Percentiles rank a stretch among this genome's conserved stretches.
These are phyloP conservation scores for Diabrotica undecimpunctata DNA, from an alignment of 1,140 invertebrate genomes.

Conservation along the genomic window DNA sequence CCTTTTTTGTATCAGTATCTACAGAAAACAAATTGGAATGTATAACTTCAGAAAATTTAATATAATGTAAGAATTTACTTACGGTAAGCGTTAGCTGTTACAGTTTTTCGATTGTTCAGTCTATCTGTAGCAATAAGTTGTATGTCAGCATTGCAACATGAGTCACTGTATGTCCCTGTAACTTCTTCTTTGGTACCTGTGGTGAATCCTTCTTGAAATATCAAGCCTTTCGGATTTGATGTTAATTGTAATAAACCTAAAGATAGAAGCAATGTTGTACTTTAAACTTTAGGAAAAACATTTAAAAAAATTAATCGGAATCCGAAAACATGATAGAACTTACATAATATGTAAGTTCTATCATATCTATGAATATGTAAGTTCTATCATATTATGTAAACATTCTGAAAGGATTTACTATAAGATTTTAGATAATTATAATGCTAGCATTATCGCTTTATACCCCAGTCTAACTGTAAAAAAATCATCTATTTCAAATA, in stretches of 20 bases:
- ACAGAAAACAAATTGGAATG: no score
- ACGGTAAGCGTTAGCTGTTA: conserved; percentile 50
- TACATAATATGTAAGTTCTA: conserved; percentile 5
- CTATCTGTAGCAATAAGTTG: conserved; percentile 49
- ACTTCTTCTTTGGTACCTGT: conserved; percentile 50
- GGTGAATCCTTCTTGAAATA: conserved; percentile 45
- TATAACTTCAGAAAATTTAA: no score
- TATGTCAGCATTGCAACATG: conserved; percentile 50
- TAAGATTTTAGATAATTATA: no score
- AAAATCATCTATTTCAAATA: no score
- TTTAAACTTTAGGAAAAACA: conserved; percentile 11
- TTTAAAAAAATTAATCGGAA: neutral
- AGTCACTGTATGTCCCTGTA: conserved; percentile 50
- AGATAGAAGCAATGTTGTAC: conserved; percentile 6
- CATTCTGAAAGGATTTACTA: neutral
- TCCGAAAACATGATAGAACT: conserved; percentile 3
- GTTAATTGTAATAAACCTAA: conserved; percentile 49
- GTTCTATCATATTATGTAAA: neutral
- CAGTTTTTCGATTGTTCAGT: conserved; percentile 43
- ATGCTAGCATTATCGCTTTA: no score
- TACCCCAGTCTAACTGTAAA: no score
- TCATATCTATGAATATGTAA: neutral
- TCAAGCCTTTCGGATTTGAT: conserved; percentile 48
- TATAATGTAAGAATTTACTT: conserved; percentile 24
- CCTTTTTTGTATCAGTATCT: no score